Conservation (phyloP, 2,113 vertebrate species). For the Pristiophorus japonicus region DNA sequence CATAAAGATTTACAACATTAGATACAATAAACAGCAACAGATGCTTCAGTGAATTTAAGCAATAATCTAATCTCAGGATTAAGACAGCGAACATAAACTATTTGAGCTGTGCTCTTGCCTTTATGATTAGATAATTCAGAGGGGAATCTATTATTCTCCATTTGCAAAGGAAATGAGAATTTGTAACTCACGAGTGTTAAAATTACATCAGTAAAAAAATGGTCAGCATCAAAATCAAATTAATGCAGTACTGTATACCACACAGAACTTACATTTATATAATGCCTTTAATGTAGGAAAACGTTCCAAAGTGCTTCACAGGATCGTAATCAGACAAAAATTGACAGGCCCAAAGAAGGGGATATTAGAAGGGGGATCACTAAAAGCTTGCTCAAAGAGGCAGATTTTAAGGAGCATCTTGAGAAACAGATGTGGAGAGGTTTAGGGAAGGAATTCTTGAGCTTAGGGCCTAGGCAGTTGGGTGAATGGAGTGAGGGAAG, state of each 20-base stretch:
- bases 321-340: background rate
- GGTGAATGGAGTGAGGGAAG: background rate
- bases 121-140: background rate
- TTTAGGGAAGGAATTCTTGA: background rate
- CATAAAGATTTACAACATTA: background rate
- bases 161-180: background rate
- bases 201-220: slow-evolving; percentile 5
- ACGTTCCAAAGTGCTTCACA: background rate
- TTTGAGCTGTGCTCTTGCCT: background rate
- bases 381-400: background rate
- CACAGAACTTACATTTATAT: background rate
- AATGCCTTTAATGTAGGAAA: background rate
- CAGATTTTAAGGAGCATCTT: background rate
- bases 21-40: background rate
- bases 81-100: background rate
- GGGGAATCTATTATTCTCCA: background rate
- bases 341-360: background rate
- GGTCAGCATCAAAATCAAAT: background rate
- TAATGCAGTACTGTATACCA: no score
- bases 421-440: background rate
- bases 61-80: background rate
- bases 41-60: background rate
- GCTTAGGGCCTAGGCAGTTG: background rate
- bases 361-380: background rate
- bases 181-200: background rate